Conservation (phyloP, 2,113 vertebrate genomes). For the Rallus limicola region DNA sequence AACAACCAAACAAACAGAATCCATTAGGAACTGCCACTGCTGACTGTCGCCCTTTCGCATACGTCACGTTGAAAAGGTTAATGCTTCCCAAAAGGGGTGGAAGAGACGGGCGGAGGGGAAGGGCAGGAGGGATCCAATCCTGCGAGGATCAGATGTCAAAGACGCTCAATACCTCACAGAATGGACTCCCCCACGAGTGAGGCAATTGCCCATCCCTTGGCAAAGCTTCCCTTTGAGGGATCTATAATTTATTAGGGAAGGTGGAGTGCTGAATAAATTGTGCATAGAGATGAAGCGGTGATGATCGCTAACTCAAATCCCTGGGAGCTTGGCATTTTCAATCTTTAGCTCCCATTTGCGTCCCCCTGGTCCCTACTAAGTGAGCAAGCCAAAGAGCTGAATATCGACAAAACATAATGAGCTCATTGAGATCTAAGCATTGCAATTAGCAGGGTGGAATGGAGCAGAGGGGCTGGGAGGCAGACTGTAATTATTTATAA, state of each 20-base stretch:
- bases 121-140: constrained; percentile 42
- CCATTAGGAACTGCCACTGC: constrained; percentile 66
- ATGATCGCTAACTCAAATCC: constrained; percentile 43
- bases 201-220: constrained; percentile 47
- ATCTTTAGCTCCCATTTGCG: constrained; percentile 48
- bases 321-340: constrained; percentile 62
- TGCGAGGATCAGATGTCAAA: constrained; percentile 31
- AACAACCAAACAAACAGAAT: constrained; percentile 48
- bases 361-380: constrained; percentile 34
- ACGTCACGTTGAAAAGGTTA: constrained; percentile 71
- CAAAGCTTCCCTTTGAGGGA: constrained; percentile 54
- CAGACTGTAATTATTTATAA: constrained; percentile 69
- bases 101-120: background rate
- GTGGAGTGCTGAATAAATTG: constrained; percentile 61
- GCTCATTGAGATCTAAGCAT: constrained; percentile 68
- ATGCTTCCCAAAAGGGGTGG: constrained; percentile 58
- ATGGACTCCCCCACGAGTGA: background rate
- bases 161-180: background rate
- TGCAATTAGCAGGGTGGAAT: constrained; percentile 67
- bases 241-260: constrained; percentile 68
- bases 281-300: constrained; percentile 31
- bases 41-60: constrained; percentile 64
- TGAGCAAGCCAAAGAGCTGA: constrained; percentile 57
- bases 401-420: constrained; percentile 68
- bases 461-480: constrained; percentile 65